Conservation (phyloP, 2,113 vertebrate genomes). For the Colistium nudipinnis region DNA sequence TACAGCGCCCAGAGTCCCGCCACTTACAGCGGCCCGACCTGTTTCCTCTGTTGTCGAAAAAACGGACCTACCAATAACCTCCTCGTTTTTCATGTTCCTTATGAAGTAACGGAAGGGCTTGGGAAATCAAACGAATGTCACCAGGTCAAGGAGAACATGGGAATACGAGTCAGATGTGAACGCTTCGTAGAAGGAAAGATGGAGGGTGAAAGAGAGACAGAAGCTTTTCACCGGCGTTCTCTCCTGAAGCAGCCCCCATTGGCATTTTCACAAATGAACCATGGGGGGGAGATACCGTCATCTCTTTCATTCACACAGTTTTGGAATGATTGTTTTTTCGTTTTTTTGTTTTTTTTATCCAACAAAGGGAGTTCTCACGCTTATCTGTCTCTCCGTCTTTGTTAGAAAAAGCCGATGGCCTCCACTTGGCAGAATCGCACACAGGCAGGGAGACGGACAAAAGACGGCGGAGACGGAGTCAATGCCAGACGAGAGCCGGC, state of each 20-base stretch:
- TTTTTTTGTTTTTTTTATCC: background rate
- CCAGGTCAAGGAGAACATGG: conserved; percentile 4
- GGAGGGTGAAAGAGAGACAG: conserved; percentile 53
- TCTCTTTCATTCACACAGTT: background rate
- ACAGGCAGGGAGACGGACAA: conserved; percentile 12
- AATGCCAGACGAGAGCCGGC: conserved; percentile 28
- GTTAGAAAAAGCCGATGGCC: conserved; percentile 6
- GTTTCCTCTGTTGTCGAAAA: background rate
- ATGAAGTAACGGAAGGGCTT: background rate
- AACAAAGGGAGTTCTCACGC: conserved; percentile 4
- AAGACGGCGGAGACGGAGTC: conserved; percentile 9
- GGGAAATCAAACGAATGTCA: background rate
- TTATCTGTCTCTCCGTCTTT: background rate
- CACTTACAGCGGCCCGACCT: background rate
- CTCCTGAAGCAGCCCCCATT: background rate
- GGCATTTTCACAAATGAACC: no score
- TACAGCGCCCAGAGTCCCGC: background rate
- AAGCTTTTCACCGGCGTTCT: conserved; percentile 43
- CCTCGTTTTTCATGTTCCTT: background rate
- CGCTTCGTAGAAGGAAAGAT: background rate
- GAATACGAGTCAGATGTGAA: background rate
- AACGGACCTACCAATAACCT: conserved; percentile 11
- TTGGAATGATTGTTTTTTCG: background rate
- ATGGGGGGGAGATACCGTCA: no score
- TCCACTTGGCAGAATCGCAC: conserved; percentile 13